Evolutionary conservation across 1,140 invertebrate genomes (phyloP), one percentile per base, ranked within the genome.

Genomic region (Drosophila obscura): DNA sequence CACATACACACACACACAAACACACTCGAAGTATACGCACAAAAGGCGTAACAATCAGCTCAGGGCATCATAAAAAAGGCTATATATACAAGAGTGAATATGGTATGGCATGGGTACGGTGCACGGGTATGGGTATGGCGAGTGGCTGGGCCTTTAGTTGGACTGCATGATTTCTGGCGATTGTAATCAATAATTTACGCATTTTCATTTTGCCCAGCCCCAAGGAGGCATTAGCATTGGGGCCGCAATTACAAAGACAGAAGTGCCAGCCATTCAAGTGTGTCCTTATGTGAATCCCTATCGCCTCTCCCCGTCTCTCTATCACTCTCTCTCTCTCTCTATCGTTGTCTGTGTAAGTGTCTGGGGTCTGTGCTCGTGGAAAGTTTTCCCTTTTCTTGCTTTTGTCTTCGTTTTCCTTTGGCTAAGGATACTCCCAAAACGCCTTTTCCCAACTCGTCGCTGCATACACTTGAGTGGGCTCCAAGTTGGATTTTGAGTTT

Each of bases 151-250:
- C 41, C 58, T 53, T 77, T 77, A 73, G 58, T 82, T 78, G 61
- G 73, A 56, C 49, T 82, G 60, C 79, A 69, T 67, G 69, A 78
- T 74, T 77, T 73, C 65, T 79, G 84, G 80, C 81, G 83, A 88
- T 88, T 83, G 76, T 88, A 88, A 88, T 88, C 83, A 88, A 88
- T 88, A 88, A 88, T 88, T 88, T 88, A 88, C 83, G 83, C 83
- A 88, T 88, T 88, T 88, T 88, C 79, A 88, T 88, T 88, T 83
- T 50, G 45, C 26, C 60, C 68, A 69, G 72, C 84, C 83, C 84
- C 58, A 73, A 82, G 75, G 72, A 88, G 75, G 83, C 79, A 88
- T 87, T 87, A 88, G 79, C 73, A 82, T 88, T 88, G 75, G 82
- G 62, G 24, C 61, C 64, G 64, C 83, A 87, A 87, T 87, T 87